Percentiles rank a stretch among this genome's conserved stretches.
Conservation (phyloP, 2,113 vertebrate species). For the Leucoraja erinaceus region DNA sequence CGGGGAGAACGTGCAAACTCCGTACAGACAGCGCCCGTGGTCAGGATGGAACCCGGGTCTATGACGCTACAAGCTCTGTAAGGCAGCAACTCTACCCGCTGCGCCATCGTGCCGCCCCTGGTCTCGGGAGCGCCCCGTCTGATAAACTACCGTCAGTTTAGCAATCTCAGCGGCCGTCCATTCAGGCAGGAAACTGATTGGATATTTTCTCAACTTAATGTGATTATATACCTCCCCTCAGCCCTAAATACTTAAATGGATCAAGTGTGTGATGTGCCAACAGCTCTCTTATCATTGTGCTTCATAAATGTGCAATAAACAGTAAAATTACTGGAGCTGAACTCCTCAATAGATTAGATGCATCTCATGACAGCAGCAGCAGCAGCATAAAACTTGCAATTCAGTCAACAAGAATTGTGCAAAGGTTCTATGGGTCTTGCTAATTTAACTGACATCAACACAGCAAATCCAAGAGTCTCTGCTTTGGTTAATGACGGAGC, state of each 20-base stretch:
- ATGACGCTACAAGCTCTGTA: no score
- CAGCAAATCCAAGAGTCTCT: neutral
- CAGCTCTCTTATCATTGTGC: neutral
- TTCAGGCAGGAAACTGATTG: neutral
- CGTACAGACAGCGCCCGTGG: no score
- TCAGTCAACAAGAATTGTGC: neutral
- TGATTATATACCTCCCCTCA: neutral
- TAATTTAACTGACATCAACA: neutral
- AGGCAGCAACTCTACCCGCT: no score
- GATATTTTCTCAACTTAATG: neutral
- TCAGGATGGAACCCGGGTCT: no score
- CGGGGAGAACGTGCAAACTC: no score
- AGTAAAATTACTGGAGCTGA: conserved; percentile 14
- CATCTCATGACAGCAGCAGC: neutral
- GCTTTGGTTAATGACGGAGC: neutral
- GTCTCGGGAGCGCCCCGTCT: neutral
- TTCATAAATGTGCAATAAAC: conserved; percentile 29
- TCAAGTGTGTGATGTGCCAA: neutral
- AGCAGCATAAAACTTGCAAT: neutral
- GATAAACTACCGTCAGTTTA: neutral
- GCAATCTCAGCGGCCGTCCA: neutral
- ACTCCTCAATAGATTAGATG: neutral
- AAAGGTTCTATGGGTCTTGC: neutral
- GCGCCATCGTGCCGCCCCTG: neutral
- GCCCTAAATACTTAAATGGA: neutral